These are phyloP conservation scores for Cephalopachus bancanus DNA, from an alignment of 2,797 vertebrate genomes.

Conservation along the genomic window DNA sequence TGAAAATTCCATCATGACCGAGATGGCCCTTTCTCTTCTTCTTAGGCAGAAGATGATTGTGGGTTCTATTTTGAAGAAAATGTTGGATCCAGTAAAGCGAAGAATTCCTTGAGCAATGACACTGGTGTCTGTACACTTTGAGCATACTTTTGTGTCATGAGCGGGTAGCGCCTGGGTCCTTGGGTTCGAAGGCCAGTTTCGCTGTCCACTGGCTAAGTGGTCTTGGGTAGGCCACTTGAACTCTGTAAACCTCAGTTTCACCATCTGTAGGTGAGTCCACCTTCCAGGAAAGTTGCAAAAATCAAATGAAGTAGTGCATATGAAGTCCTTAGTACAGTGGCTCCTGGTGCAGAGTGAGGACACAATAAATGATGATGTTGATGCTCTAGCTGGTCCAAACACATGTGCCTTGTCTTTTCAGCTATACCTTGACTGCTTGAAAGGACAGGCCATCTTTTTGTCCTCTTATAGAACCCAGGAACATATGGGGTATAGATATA, in stretches of 20 bases:
- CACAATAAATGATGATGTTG: neutral
- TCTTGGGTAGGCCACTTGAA: neutral
- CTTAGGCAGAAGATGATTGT: neutral
- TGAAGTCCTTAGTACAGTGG: neutral
- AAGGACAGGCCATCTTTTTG: neutral
- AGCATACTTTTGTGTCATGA: neutral
- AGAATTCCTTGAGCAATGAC: neutral
- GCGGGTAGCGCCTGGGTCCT: neutral
- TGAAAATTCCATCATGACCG: neutral
- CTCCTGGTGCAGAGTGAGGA: too few relatives aligned
- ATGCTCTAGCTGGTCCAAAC: neutral
- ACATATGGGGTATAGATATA: neutral
- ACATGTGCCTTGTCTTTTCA: neutral
- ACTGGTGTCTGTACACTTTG: neutral
- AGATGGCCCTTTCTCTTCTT: conserved; percentile 8
- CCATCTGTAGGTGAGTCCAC: neutral
- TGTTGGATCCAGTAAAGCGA: neutral
- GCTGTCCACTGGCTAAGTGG: neutral
- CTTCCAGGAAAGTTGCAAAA: neutral
- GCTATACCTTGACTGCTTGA: neutral
- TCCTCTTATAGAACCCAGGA: neutral
- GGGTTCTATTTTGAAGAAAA: conserved; percentile 19
- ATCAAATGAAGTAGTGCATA: neutral
- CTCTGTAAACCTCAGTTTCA: neutral
- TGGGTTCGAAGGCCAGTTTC: neutral